phyloP scores from a whole-genome alignment of 2,888 invertebrate species.

The Ormyrus pomaceus region DNA sequence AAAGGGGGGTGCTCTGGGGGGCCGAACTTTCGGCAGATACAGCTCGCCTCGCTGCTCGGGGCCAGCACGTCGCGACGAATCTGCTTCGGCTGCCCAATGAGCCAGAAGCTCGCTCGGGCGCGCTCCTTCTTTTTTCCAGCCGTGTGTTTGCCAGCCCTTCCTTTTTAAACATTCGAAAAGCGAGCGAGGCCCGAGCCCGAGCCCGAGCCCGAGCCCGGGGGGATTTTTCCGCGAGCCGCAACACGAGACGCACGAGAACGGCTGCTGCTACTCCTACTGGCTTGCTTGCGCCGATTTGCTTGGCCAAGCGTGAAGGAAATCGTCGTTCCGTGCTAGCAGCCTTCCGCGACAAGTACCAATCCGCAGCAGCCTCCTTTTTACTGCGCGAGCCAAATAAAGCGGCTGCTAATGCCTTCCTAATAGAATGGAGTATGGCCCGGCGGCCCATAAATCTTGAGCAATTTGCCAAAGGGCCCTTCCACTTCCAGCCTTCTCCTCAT shows the following conservation, averaged over 20 bases:
- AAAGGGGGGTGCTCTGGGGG: conserved; percentile 60
- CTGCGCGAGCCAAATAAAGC: conserved; percentile 36
- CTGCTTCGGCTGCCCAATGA: conserved; percentile 72
- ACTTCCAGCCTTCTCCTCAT: not conserved
- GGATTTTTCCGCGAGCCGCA: not conserved
- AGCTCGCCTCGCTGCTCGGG: conserved; percentile 53
- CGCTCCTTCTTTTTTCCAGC: too few species aligned
- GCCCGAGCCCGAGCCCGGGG: too few species aligned
- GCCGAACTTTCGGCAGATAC: conserved; percentile 56
- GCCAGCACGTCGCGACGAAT: conserved; percentile 72
- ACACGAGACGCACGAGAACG: conserved; percentile 57
- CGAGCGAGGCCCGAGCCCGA: not conserved
- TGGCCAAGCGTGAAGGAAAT: conserved; percentile 62
- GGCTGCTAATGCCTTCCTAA: conserved; percentile 70
- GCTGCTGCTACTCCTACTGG: not conserved
- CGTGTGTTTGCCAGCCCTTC: conserved; percentile 53
- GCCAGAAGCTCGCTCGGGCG: conserved; percentile 68
- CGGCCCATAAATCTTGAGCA: conserved; percentile 72
- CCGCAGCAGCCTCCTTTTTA: not conserved
- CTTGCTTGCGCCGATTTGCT: conserved; percentile 57
- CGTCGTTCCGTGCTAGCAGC: conserved; percentile 59
- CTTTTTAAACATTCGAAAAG: conserved; percentile 7
- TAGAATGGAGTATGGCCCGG: conserved; percentile 68
- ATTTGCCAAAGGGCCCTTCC: conserved; percentile 68
- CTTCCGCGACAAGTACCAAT: not conserved